phyloP scores from a whole-genome alignment of 2,113 vertebrate species.

The Accipiter cooperii region DNA sequence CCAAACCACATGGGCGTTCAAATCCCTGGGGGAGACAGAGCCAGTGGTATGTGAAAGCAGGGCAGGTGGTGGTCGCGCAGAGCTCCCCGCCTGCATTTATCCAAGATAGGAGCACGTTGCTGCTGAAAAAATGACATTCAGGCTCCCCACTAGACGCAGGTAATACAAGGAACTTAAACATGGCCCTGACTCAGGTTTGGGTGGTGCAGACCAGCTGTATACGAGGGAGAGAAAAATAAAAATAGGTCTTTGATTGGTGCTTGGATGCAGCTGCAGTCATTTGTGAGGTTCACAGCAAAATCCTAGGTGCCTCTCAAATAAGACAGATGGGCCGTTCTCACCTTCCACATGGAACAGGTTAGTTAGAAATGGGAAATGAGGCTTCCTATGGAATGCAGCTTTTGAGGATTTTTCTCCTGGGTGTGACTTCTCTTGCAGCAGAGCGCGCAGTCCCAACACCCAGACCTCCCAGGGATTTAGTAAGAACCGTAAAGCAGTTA shows the following conservation, averaged over 20 bases:
- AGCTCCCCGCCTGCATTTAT: neutral
- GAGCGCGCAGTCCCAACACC: too few relatives aligned
- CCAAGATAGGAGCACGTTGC: fast-evolving
- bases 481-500: neutral
- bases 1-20: fast-evolving
- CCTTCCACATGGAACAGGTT: neutral
- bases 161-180: neutral
- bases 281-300: neutral
- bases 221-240: neutral
- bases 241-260: neutral
- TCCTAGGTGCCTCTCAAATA: too few relatives aligned
- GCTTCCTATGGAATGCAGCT: neutral
- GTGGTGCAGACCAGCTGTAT: fast-evolving
- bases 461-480: neutral
- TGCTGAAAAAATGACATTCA: neutral
- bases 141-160: neutral
- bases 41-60: fast-evolving
- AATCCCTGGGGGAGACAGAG: fast-evolving
- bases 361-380: neutral
- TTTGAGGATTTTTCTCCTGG: neutral
- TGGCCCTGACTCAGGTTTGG: neutral
- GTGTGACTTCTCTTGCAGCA: neutral
- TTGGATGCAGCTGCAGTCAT: neutral
- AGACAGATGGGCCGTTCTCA: too few relatives aligned
- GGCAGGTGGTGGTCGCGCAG: too few relatives aligned